A percentile compares a stretch with the other conserved stretches of the same genome.
Conservation (phyloP, 2,113 vertebrate species). For the Chloroceryle aenea region DNA sequence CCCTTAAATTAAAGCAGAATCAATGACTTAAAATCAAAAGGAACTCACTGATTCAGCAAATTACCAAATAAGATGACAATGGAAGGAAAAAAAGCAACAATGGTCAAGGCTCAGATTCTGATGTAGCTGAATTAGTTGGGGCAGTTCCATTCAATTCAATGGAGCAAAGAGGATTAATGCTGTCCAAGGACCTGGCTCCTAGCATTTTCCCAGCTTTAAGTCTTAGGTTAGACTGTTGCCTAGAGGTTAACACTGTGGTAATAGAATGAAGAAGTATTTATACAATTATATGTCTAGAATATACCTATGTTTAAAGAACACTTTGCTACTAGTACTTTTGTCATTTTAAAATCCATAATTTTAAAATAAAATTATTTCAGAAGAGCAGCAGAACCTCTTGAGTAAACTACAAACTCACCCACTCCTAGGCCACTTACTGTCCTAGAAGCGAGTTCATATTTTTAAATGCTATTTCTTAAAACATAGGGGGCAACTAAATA, state of each 20-base stretch:
- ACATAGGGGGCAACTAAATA: conserved; percentile 63
- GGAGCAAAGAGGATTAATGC: background rate
- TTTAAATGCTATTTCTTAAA: conserved; percentile 60
- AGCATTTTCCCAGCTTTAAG: conserved; percentile 26
- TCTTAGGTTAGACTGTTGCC: conserved; percentile 67
- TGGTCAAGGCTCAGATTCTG: background rate
- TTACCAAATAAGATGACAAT: conserved; percentile 45
- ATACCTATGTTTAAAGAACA: conserved; percentile 47
- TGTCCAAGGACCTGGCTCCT: background rate
- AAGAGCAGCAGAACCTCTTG: conserved; percentile 71
- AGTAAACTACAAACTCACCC: conserved; percentile 65
- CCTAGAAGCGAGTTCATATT: conserved; percentile 71
- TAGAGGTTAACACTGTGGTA: conserved; percentile 76
- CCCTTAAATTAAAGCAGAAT: conserved; percentile 28
- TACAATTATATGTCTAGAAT: background rate
- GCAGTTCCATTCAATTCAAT: background rate
- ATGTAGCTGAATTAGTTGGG: background rate
- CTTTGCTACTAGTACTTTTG: conserved; percentile 44
- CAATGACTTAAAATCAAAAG: conserved; percentile 41
- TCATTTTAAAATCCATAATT: conserved; percentile 21
- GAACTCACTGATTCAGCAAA: conserved; percentile 54
- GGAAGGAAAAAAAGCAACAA: background rate
- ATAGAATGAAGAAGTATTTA: conserved; percentile 65
- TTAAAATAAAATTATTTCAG: conserved; percentile 55
- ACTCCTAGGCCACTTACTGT: conserved; percentile 70